Percentiles rank a stretch among this genome's conserved stretches.
Evolutionary conservation across 2,888 invertebrate genomes (phyloP).

Genomic region (Harpagoxenus sublaevis): DNA sequence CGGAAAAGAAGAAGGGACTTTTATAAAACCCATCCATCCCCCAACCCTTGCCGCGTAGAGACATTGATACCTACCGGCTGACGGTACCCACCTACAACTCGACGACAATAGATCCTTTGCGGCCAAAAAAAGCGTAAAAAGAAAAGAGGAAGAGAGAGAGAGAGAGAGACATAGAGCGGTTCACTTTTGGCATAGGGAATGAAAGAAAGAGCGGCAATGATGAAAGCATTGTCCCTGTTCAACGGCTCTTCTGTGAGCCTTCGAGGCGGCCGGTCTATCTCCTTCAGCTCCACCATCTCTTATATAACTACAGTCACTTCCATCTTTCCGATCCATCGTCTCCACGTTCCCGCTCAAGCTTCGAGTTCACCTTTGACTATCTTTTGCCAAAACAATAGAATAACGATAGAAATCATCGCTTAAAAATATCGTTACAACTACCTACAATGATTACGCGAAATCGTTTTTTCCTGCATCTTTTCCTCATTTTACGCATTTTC

Average conservation of each 20-base stretch:
- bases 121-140: constrained; percentile 82
- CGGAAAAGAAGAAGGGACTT: constrained; percentile 72
- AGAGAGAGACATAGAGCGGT: constrained; percentile 68
- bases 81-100: constrained; percentile 81
- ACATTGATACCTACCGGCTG: constrained; percentile 83
- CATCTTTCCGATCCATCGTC: constrained; percentile 58
- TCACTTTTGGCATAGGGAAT: constrained; percentile 76
- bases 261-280: constrained; percentile 75
- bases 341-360: constrained; percentile 42
- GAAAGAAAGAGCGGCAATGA: constrained; percentile 86
- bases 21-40: constrained; percentile 78
- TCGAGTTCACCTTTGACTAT: constrained; percentile 70
- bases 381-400: constrained; percentile 57
- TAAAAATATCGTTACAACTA: not conserved
- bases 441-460: not conserved
- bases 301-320: constrained; percentile 43
- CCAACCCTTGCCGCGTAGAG: constrained; percentile 75
- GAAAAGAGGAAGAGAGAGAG: constrained; percentile 46
- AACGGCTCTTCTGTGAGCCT: constrained; percentile 76
- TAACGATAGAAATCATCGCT: constrained; percentile 30
- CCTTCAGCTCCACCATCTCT: constrained; percentile 60
- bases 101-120: constrained; percentile 85
- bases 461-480: not conserved
- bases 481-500: not conserved
- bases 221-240: constrained; percentile 86